Base-by-base conservation (phyloP, 1,140 invertebrate species). In the Apis cerana region DNA sequence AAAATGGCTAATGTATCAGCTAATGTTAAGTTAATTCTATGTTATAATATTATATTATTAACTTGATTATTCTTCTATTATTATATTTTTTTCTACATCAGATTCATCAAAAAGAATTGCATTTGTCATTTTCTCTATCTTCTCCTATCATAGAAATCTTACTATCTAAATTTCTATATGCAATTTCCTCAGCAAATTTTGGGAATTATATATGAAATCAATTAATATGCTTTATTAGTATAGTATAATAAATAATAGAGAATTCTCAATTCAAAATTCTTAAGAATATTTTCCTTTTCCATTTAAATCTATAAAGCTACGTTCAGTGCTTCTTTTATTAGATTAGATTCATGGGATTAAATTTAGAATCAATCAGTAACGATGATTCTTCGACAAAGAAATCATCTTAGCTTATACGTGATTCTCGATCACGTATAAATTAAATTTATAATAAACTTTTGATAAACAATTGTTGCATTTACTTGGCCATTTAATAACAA, bases 321-420 rank as follows among this genome's bases (percentile, higher is more conserved):
- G 8, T 33, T 67, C 9, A 43, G 64, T 67, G 64, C 64, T 67
- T 67, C 64, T 33, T 67, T 67, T 67, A 33, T n/a, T n/a, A n/a
- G n/a, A 67, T 67, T 67, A 33, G 33, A 67, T 19, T 13, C 64
- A 12, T 43, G 9, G 33, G 64, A 67, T 67, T 67, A 67, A 67
- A 5, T 17, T 67, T 3, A 13, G 33, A 43, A 13, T 67, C 61
- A 23, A 64, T 11, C 61, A 67, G 21, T 33, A 19, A 21, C 17
- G 17, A 17, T 19, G 64, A 43, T 65, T 67, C 27, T 33, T 43
- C 64, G 11, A 33, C 17, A 19, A 23, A 19, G 21, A 67, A 43
- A 33, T 64, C 13, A 21, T 8, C 10, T 21, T 33, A 19, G 23
- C 9, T 9, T 65, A 8, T 15, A 17, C 15, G 15, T 9, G 15